Percentiles rank a stretch among this genome's conserved stretches.
Evolutionary conservation across 2,113 vertebrate genomes (phyloP).

Genomic region (Hypanus sabinus): DNA sequence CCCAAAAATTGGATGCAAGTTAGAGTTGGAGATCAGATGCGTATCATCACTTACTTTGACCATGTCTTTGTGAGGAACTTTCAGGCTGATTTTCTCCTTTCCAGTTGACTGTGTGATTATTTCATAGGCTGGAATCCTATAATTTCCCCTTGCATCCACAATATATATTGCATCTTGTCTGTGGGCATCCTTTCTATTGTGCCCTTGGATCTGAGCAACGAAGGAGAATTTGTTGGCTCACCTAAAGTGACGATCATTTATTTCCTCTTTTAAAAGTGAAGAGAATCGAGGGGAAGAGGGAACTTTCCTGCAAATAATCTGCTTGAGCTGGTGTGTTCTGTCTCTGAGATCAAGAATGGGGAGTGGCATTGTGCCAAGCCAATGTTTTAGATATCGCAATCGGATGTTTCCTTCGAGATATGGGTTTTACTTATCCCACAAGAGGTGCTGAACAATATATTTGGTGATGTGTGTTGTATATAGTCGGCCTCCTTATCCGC

Average conservation of each 20-base stretch:
- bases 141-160: neutral
- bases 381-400: neutral
- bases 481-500: too few species aligned
- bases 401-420: neutral
- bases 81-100: neutral
- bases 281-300: neutral
- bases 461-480: neutral
- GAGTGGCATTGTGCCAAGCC: neutral
- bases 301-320: neutral
- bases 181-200: neutral
- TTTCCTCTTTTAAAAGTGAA: neutral
- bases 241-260: neutral
- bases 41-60: neutral
- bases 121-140: neutral
- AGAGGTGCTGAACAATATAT: neutral
- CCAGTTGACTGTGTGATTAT: neutral
- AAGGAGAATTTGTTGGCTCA: neutral
- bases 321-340: neutral
- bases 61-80: neutral
- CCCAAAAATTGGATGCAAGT: neutral
- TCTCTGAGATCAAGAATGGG: neutral
- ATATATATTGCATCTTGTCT: neutral
- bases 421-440: neutral
- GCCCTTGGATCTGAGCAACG: neutral
- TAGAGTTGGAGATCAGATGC: neutral